phyloP scores from a whole-genome alignment of 2,113 vertebrate species.

The Tenrec ecaudatus region DNA sequence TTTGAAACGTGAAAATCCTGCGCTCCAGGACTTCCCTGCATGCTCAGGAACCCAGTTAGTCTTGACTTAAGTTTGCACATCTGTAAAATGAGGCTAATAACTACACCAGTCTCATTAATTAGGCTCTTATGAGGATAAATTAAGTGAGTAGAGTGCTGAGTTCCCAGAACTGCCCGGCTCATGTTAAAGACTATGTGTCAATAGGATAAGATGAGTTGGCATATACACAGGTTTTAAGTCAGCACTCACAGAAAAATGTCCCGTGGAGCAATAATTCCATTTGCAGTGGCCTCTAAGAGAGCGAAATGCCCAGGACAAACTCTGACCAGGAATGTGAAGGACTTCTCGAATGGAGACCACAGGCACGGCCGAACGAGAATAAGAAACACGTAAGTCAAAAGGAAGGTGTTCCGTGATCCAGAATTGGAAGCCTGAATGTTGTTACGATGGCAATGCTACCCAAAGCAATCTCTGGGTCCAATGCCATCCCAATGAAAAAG shows the following conservation, averaged over 20 bases:
- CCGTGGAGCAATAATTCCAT: background rate
- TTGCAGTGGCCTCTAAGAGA: background rate
- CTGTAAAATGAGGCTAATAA: background rate
- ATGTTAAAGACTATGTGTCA: no score
- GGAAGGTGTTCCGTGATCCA: background rate
- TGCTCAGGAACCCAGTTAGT: background rate
- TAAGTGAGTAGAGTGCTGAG: no score
- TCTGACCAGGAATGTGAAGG: background rate
- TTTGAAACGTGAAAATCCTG: constrained; percentile 21
- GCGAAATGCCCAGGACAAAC: background rate
- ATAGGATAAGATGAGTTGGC: no score
- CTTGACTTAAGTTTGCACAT: background rate
- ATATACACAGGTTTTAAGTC: background rate
- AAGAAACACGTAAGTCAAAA: background rate
- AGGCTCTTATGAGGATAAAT: background rate
- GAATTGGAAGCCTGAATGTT: background rate
- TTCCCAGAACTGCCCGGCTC: no score
- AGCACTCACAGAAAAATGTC: background rate
- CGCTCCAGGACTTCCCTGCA: background rate
- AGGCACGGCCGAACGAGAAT: background rate
- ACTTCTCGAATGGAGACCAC: background rate
- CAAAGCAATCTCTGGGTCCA: background rate
- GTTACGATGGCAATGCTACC: background rate
- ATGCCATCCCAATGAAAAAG: background rate
- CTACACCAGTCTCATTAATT: background rate